Percentiles rank a stretch among this genome's conserved stretches.
phyloP scores from a whole-genome alignment of 2,888 invertebrate species.

The Nomada hirtipes region DNA sequence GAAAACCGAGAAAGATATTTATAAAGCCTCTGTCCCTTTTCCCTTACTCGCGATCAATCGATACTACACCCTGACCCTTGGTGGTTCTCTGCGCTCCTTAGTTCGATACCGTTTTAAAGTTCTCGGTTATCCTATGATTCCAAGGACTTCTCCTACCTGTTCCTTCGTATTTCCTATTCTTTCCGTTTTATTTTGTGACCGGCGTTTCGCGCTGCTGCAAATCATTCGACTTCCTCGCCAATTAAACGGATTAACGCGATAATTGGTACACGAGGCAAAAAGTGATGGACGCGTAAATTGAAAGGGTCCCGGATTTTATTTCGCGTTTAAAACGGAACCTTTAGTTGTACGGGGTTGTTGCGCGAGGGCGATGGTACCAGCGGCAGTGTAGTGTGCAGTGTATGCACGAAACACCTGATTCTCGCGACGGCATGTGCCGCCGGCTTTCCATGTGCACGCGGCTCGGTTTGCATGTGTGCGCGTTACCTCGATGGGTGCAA shows the following conservation, averaged over 20 bases:
- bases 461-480: conserved; percentile 52
- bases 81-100: not conserved
- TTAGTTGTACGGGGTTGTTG: conserved; percentile 36
- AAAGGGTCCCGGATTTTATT: conserved; percentile 27
- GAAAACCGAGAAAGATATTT: conserved; percentile 47
- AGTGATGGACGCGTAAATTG: not conserved
- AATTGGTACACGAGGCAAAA: conserved; percentile 23
- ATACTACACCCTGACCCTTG: conserved; percentile 20
- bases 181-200: not conserved
- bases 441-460: conserved; percentile 44
- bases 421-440: conserved; percentile 57
- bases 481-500: conserved; percentile 80
- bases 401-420: conserved; percentile 64
- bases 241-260: conserved; percentile 37
- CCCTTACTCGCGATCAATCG: conserved; percentile 42
- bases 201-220: not conserved
- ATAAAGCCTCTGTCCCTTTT: not conserved
- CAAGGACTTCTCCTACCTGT: not conserved
- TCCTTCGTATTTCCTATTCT: not conserved
- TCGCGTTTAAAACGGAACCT: conserved; percentile 12
- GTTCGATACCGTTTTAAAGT: not conserved
- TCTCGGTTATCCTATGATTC: not conserved
- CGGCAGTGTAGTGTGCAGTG: conserved; percentile 21
- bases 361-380: conserved; percentile 50
- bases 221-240: conserved; percentile 28